A percentile compares a stretch with the other conserved stretches of the same genome.
These are phyloP conservation scores for Manis crassicaudata DNA, from an alignment of 2,797 vertebrate species.

Conservation along the genomic window DNA sequence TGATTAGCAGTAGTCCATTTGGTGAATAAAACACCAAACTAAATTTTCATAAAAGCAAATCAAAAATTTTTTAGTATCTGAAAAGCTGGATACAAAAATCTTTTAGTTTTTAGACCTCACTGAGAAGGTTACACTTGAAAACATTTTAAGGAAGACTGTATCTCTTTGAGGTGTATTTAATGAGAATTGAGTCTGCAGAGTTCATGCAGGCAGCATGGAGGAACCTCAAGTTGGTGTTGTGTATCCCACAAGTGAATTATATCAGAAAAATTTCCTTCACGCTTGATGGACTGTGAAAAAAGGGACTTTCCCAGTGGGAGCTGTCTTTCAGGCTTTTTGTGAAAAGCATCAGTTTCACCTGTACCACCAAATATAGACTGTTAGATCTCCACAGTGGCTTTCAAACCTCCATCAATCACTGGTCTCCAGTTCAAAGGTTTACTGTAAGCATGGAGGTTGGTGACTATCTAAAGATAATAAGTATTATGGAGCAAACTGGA, in stretches of 20 bases:
- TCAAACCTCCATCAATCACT: not conserved
- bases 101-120: slow-evolving; percentile 20
- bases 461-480: slow-evolving; percentile 12
- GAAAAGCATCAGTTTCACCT: not conserved
- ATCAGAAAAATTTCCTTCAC: not conserved
- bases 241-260: not conserved
- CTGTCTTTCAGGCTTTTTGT: not conserved
- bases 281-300: not conserved
- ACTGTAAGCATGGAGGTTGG: not conserved
- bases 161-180: not conserved
- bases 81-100: not conserved
- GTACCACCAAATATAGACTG: not conserved
- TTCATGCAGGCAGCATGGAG: not conserved
- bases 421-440: not conserved
- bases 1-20: not conserved
- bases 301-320: not conserved
- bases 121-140: not conserved
- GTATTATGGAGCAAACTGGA: not conserved
- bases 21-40: slow-evolving; percentile 33
- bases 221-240: not conserved
- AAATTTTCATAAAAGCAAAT: not conserved
- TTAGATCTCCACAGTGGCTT: not conserved
- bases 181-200: not conserved
- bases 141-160: not conserved
- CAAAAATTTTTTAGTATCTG: not conserved